These are phyloP conservation scores for Synergus laeviventris DNA, from an alignment of 2,888 invertebrate genomes.

Conservation along the genomic window DNA sequence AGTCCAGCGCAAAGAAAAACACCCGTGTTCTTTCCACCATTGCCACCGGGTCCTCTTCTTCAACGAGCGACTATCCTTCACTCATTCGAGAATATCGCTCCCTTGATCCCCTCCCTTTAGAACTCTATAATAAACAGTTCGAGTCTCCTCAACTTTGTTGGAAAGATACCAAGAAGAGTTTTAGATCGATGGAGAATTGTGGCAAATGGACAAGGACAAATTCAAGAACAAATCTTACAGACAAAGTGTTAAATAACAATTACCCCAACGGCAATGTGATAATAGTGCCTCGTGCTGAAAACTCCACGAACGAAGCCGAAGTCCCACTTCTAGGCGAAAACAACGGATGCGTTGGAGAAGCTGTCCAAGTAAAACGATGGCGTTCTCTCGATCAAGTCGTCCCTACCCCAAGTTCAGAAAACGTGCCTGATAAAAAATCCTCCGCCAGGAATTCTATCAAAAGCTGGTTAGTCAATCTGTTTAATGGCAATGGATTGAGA, in stretches of 20 bases:
- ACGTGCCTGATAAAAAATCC: slow-evolving; percentile 79
- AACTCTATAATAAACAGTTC: slow-evolving; percentile 62
- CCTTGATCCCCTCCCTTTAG: slow-evolving; percentile 80
- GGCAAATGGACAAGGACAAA: slow-evolving; percentile 74
- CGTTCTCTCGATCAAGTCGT: slow-evolving; percentile 86
- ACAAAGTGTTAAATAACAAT: slow-evolving; percentile 78
- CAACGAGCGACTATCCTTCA: slow-evolving; percentile 71
- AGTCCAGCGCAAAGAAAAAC: slow-evolving; percentile 64
- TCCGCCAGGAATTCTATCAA: slow-evolving; percentile 82
- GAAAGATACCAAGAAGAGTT: slow-evolving; percentile 69
- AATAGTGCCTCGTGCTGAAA: slow-evolving; percentile 62
- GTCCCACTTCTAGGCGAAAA: slow-evolving; percentile 75
- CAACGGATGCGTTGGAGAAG: slow-evolving; percentile 68
- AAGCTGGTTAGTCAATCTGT: slow-evolving; percentile 86
- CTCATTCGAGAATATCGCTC: slow-evolving; percentile 81
- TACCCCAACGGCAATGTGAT: slow-evolving; percentile 78
- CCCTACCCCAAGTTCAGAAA: slow-evolving; percentile 65
- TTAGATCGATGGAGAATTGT: slow-evolving; percentile 77
- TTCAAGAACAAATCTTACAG: slow-evolving; percentile 75
- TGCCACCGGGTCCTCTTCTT: slow-evolving; percentile 80
- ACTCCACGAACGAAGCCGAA: slow-evolving; percentile 70
- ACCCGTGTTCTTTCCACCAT: slow-evolving; percentile 81
- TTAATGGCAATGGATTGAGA: slow-evolving; percentile 84
- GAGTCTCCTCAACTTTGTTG: slow-evolving; percentile 66
- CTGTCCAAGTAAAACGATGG: slow-evolving; percentile 81